Evolutionary conservation across 2,888 invertebrate species (phyloP), one percentile per base, ranked within the genome.

Genomic region (Zhuqinia jingwanae): DNA sequence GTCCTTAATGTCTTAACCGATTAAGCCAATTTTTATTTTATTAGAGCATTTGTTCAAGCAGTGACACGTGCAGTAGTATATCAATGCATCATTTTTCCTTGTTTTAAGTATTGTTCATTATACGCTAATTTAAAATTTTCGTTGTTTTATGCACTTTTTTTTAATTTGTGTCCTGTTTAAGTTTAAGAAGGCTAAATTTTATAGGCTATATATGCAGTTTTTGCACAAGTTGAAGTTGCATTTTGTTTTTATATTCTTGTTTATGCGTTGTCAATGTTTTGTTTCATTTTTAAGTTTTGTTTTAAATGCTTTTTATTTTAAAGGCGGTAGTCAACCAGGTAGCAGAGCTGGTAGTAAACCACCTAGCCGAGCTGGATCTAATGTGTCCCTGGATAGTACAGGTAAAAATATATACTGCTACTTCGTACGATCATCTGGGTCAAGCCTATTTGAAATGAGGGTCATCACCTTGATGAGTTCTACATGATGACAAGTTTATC

Each of bases 311-410:
- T 53, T 27, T 86, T 42, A 50, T 86, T 65, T 80, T 88, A 22
- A 85, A 92, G 92, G 92, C 60, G 95, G 96, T 87, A 97, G 97
- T 86, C 94, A 97, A 91, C 96, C 97, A 63, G 95, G 96, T 45
- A 97, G 97, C 90, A 94, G 97, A 91, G 95, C 96, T 87, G 97
- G 97, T 88, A 97, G 97, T 88, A 97, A 98, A 93, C 98, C 98
- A 89, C 96, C 97, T 25, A 98, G 98, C 90, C 95, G 98, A 91
- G 97, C 98, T 92, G 98, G 98, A 90, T 98, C 98, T 65, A 97
- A 97, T 92, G 94, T 97, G 88, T 97, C 97, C 63, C 93, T 97
- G 90, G 97, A 97, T 92, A 96, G 97, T 92, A 96, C 96, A 92
- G 97, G 97, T 96, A 93, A 73, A n/a, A 53, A 30, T 10, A 22